phyloP scores from a whole-genome alignment of 2,888 invertebrate genomes.

The Thymelicus acteon region DNA sequence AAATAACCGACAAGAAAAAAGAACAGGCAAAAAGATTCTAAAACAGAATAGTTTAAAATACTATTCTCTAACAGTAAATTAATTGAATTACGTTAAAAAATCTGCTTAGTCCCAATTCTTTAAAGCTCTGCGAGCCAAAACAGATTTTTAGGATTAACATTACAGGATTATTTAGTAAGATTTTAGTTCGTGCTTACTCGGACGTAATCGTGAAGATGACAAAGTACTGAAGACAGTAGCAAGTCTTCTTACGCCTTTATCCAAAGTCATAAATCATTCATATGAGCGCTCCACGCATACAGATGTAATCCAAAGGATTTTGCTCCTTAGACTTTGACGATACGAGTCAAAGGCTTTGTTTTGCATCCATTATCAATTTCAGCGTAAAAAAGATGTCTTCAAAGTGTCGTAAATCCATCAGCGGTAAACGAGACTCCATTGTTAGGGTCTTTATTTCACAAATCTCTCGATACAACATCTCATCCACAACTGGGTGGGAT shows the following conservation, averaged over 20 bases:
- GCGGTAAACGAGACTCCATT: conserved; percentile 53
- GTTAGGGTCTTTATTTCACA: conserved; percentile 48
- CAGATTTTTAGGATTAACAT: conserved; percentile 42
- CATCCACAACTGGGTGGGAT: conserved; percentile 62
- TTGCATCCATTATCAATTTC: conserved; percentile 43
- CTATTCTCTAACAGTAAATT: conserved; percentile 39
- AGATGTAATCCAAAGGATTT: conserved; percentile 41
- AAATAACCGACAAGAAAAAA: not conserved
- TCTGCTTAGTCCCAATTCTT: conserved; percentile 6
- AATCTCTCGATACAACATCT: conserved; percentile 47
- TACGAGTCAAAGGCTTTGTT: conserved; percentile 39
- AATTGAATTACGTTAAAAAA: conserved; percentile 42
- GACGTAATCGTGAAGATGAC: conserved; percentile 41
- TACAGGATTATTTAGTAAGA: conserved; percentile 44
- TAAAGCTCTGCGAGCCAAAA: conserved; percentile 21
- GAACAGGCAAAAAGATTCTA: conserved; percentile 6
- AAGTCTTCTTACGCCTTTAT: conserved; percentile 42
- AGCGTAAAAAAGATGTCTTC: conserved; percentile 51
- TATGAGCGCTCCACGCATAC: conserved; percentile 44
- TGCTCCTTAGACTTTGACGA: conserved; percentile 40
- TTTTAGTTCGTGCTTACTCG: conserved; percentile 40
- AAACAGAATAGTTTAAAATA: conserved; percentile 12
- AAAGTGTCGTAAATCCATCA: conserved; percentile 62
- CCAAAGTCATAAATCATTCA: conserved; percentile 51
- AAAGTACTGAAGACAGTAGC: conserved; percentile 52